phyloP scores from a whole-genome alignment of 1,140 invertebrate genomes.

The Diorhabda sublineata region DNA sequence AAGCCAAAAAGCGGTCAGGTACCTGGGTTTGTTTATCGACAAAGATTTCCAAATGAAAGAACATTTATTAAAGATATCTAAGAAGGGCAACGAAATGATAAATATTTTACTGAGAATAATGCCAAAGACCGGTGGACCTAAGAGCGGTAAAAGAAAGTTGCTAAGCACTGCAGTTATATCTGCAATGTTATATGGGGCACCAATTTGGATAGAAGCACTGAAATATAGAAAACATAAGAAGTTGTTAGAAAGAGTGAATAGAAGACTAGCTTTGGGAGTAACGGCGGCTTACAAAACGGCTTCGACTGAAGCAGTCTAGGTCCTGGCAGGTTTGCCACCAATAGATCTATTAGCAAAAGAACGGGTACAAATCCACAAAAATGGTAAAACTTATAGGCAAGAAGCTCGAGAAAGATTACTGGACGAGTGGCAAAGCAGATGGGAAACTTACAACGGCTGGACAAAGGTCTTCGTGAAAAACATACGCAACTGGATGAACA shows the following conservation, averaged over 20 bases:
- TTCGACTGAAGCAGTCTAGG: neutral
- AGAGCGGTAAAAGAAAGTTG: slow-evolving; percentile 9
- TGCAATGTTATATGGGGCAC: slow-evolving; percentile 15
- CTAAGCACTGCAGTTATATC: slow-evolving; percentile 12
- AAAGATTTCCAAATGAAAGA: slow-evolving; percentile 5
- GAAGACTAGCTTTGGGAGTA: neutral
- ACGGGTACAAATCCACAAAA: neutral
- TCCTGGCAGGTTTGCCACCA: slow-evolving; percentile 1
- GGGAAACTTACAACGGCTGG: slow-evolving; percentile 13
- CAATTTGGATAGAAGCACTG: slow-evolving; percentile 12
- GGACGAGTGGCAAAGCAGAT: slow-evolving; percentile 20
- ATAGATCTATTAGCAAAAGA: slow-evolving; percentile 11
- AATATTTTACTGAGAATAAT: slow-evolving; percentile 3
- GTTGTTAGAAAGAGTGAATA: neutral
- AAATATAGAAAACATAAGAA: neutral
- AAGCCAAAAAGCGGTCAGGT: neutral
- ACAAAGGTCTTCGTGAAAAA: slow-evolving; percentile 20
- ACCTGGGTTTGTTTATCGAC: slow-evolving; percentile 8
- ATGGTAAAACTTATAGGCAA: neutral
- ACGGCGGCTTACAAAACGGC: neutral
- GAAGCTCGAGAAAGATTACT: neutral
- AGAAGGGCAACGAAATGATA: slow-evolving; percentile 1
- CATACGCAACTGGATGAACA: slow-evolving; percentile 8
- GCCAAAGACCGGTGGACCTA: slow-evolving; percentile 11
- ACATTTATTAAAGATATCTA: neutral